Evolutionary conservation across 1,140 invertebrate genomes (phyloP).

Genomic region (Araneus ventricosus): DNA sequence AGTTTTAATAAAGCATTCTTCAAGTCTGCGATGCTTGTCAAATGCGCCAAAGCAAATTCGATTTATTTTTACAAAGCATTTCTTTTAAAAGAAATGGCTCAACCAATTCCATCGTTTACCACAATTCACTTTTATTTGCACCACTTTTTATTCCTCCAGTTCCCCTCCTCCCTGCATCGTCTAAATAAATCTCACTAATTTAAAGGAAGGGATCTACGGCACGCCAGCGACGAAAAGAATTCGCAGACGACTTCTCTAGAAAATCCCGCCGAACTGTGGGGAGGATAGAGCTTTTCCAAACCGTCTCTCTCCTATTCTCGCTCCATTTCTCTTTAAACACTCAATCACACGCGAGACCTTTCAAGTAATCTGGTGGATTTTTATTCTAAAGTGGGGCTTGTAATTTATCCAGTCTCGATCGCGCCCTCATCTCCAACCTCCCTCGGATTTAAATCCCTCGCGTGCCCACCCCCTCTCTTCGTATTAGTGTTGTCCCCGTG

Average conservation of each 20-base stretch:
- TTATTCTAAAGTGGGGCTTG: conserved; percentile 60
- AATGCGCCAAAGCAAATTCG: no score
- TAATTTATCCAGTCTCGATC: conserved; percentile 42
- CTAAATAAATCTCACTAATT: conserved; percentile 24
- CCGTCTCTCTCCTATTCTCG: not conserved
- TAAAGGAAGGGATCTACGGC: not conserved
- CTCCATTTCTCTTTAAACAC: conserved; percentile 36
- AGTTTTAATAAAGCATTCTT: not conserved
- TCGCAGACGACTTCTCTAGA: not conserved
- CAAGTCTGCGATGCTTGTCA: no score
- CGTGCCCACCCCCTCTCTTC: not conserved
- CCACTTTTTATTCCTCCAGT: not conserved
- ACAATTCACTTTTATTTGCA: not conserved
- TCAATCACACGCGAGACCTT: conserved; percentile 37
- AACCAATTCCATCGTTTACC: not conserved
- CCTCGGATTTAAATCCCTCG: not conserved
- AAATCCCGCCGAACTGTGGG: not conserved
- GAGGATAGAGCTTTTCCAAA: not conserved
- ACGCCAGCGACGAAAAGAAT: not conserved
- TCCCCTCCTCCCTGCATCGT: not conserved
- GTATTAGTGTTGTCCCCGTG: conserved; percentile 17
- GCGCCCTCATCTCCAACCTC: not conserved
- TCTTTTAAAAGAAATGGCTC: not conserved
- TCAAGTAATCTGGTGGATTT: conserved; percentile 42
- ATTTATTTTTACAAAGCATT: not conserved